Conservation (phyloP, 2,888 invertebrate species). For the Drosophila borealis region DNA sequence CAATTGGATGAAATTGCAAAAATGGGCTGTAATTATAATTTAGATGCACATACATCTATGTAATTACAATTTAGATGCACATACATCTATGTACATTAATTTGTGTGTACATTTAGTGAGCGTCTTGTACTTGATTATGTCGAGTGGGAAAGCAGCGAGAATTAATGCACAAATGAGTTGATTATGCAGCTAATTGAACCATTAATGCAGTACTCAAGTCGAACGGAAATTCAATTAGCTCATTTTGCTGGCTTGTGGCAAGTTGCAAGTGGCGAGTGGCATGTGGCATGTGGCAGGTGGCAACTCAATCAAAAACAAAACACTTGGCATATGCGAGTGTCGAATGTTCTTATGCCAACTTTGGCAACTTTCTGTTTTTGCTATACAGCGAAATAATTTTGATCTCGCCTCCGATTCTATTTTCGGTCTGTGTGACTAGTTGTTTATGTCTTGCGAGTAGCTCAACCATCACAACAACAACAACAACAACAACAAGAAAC, state of each 20-base stretch:
- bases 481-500: neutral
- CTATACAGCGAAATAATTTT: conserved; percentile 6
- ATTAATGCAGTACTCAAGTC: conserved; percentile 18
- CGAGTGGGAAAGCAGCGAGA: conserved; percentile 4
- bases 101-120: neutral
- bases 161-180: conserved; percentile 22
- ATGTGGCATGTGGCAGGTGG: conserved; percentile 22
- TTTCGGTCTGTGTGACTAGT: conserved; percentile 49
- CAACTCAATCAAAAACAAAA: conserved; percentile 34
- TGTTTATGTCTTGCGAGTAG: conserved; percentile 44
- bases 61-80: neutral
- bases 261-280: conserved; percentile 13
- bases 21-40: neutral
- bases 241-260: conserved; percentile 27
- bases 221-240: conserved; percentile 26
- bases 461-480: conserved; percentile 10
- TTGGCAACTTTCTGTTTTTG: conserved; percentile 22
- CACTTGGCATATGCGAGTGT: conserved; percentile 24
- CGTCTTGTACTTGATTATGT: conserved; percentile 11
- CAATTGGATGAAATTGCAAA: neutral
- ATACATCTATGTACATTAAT: neutral
- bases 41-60: too few relatives aligned
- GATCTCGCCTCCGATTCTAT: conserved; percentile 31
- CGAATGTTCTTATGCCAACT: conserved; percentile 8
- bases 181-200: conserved; percentile 36